Percentiles rank a stretch among this genome's conserved stretches.
Conservation (phyloP, 2,113 vertebrate genomes). For the Cichladusa arquata region DNA sequence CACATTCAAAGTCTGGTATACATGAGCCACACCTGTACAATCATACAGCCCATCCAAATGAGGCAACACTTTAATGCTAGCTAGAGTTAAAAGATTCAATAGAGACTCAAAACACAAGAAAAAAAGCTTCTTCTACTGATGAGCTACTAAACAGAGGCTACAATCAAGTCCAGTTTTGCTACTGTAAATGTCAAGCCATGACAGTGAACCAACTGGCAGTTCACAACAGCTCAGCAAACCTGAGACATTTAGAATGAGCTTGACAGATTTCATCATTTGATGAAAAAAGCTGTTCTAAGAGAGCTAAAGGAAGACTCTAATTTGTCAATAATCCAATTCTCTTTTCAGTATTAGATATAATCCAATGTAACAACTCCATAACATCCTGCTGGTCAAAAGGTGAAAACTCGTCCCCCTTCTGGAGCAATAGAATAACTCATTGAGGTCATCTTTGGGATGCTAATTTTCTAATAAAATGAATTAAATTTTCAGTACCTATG, state of each 20-base stretch:
- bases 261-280: neutral
- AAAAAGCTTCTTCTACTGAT: neutral
- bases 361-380: neutral
- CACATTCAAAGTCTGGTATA: neutral
- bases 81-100: neutral
- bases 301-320: neutral
- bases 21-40: neutral
- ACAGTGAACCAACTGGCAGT: neutral
- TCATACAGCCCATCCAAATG: neutral
- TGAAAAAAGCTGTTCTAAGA: neutral
- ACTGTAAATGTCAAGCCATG: neutral
- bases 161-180: neutral
- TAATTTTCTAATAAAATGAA: neutral
- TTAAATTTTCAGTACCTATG: neutral
- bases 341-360: neutral
- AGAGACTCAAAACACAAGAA: neutral
- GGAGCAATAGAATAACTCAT: neutral
- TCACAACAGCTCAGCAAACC: neutral
- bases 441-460: neutral
- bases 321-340: neutral
- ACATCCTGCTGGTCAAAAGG: neutral
- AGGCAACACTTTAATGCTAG: neutral
- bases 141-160: neutral
- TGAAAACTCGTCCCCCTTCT: rapidly evolving
- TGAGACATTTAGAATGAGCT: neutral